A percentile compares a stretch with the other conserved stretches of the same genome.
Conservation (phyloP, 2,888 invertebrate genomes). For the Brenthis hecate region DNA sequence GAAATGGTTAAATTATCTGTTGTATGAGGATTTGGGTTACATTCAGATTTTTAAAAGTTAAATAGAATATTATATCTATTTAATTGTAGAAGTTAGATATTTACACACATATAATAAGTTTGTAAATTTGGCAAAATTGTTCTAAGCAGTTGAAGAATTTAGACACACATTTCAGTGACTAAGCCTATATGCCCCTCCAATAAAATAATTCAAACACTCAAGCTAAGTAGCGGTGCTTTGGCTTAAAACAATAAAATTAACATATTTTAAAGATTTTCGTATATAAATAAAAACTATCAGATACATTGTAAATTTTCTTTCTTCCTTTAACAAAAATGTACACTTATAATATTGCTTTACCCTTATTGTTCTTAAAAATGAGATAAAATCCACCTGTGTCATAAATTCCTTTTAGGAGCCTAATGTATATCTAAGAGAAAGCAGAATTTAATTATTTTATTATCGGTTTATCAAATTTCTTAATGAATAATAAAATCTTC, state of each 20-base stretch:
- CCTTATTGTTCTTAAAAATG: slow-evolving; percentile 16
- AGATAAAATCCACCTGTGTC: slow-evolving; percentile 7
- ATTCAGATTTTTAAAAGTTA: slow-evolving; percentile 18
- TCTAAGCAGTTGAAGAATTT: slow-evolving; percentile 3
- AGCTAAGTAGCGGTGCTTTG: slow-evolving; percentile 1
- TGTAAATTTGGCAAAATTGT: slow-evolving; percentile 25
- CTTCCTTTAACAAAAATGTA: slow-evolving; percentile 14
- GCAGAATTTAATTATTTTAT: slow-evolving; percentile 17
- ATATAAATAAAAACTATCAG: slow-evolving; percentile 6
- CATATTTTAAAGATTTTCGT: slow-evolving; percentile 1
- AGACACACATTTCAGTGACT: background rate
- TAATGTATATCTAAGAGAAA: slow-evolving; percentile 14
- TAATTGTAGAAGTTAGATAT: slow-evolving; percentile 16
- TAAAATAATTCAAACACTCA: slow-evolving; percentile 10
- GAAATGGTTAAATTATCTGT: slow-evolving; percentile 13
- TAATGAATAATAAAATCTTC: slow-evolving; percentile 26
- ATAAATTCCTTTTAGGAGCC: slow-evolving; percentile 20
- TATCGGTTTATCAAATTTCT: slow-evolving; percentile 16
- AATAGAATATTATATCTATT: background rate
- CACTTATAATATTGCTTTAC: slow-evolving; percentile 14
- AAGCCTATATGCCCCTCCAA: slow-evolving; percentile 6
- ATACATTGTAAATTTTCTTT: slow-evolving; percentile 12
- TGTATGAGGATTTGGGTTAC: slow-evolving; percentile 16
- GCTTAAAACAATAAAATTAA: slow-evolving; percentile 4
- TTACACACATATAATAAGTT: slow-evolving; percentile 7